phyloP scores from a whole-genome alignment of 2,888 invertebrate species.

The Choreutis nemorana region DNA sequence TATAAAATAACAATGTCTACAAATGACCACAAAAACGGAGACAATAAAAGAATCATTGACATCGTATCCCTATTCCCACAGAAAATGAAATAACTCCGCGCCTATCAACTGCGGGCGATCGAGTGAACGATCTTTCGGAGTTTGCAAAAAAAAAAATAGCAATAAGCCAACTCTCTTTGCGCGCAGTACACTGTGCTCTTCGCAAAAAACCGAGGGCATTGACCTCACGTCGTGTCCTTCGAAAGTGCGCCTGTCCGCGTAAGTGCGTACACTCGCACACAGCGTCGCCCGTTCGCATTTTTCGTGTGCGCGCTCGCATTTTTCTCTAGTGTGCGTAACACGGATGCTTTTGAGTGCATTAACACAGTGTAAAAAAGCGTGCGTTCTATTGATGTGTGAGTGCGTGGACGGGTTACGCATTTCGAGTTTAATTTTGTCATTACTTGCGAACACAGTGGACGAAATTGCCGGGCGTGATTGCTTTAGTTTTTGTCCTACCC shows the following conservation, averaged over 20 bases:
- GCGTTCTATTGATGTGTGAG: slow-evolving; percentile 12
- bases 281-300: slow-evolving; percentile 24
- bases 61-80: slow-evolving; percentile 50
- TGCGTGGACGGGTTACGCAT: slow-evolving; percentile 21
- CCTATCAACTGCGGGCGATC: slow-evolving; percentile 30
- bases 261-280: slow-evolving; percentile 28
- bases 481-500: slow-evolving; percentile 4
- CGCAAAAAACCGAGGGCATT: slow-evolving; percentile 59
- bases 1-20: background rate
- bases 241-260: slow-evolving; percentile 36
- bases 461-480: slow-evolving; percentile 26
- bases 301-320: slow-evolving; percentile 17
- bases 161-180: slow-evolving; percentile 52
- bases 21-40: slow-evolving; percentile 6
- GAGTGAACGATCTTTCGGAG: slow-evolving; percentile 42
- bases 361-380: slow-evolving; percentile 31
- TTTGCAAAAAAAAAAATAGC: slow-evolving; percentile 22
- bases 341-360: slow-evolving; percentile 38
- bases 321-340: slow-evolving; percentile 31
- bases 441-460: slow-evolving; percentile 28
- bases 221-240: slow-evolving; percentile 61
- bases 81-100: slow-evolving; percentile 25
- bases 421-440: slow-evolving; percentile 45
- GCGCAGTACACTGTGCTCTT: slow-evolving; percentile 46
- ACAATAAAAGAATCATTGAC: slow-evolving; percentile 28